A percentile compares a stretch with the other conserved stretches of the same genome.
These are phyloP conservation scores for Echiichthys vipera DNA, from an alignment of 2,797 vertebrate species.

Conservation along the genomic window DNA sequence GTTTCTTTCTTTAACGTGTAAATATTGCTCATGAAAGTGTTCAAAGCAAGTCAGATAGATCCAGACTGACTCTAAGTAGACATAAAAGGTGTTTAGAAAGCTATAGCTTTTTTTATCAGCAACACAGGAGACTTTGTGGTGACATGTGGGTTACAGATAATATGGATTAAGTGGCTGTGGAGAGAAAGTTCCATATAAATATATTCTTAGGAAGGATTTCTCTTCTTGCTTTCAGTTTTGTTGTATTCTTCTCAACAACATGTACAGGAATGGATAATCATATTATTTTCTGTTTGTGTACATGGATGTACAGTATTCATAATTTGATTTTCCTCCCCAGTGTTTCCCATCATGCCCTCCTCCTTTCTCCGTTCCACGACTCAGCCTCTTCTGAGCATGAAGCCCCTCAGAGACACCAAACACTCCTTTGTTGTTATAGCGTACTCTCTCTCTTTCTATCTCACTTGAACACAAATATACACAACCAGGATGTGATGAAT, in stretches of 20 bases:
- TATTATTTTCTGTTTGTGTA: not conserved
- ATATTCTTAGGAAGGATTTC: slow-evolving; percentile 1
- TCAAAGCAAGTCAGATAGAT: slow-evolving; percentile 64
- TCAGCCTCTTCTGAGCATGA: slow-evolving; percentile 31
- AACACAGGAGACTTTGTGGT: slow-evolving; percentile 33
- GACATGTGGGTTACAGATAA: slow-evolving; percentile 22
- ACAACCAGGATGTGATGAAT: slow-evolving; percentile 47
- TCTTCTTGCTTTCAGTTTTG: slow-evolving; percentile 2
- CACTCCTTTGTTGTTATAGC: slow-evolving; percentile 41
- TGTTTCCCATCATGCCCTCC: slow-evolving; percentile 3
- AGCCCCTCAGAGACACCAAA: slow-evolving; percentile 17
- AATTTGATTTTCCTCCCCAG: slow-evolving; percentile 14
- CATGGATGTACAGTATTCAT: not conserved
- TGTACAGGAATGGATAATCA: not conserved
- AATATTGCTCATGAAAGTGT: slow-evolving; percentile 69
- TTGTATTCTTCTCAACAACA: not conserved
- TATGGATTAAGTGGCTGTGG: slow-evolving; percentile 27
- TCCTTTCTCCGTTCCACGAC: slow-evolving; percentile 27
- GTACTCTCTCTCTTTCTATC: slow-evolving; percentile 1
- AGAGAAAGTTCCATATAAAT: not conserved
- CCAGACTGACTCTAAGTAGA: slow-evolving; percentile 66
- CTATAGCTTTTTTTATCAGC: slow-evolving; percentile 30
- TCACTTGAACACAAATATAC: not conserved
- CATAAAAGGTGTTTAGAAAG: slow-evolving; percentile 40
- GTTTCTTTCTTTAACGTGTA: slow-evolving; percentile 54